phyloP scores from a whole-genome alignment of 2,113 vertebrate species.

The Onychostoma macrolepis region DNA sequence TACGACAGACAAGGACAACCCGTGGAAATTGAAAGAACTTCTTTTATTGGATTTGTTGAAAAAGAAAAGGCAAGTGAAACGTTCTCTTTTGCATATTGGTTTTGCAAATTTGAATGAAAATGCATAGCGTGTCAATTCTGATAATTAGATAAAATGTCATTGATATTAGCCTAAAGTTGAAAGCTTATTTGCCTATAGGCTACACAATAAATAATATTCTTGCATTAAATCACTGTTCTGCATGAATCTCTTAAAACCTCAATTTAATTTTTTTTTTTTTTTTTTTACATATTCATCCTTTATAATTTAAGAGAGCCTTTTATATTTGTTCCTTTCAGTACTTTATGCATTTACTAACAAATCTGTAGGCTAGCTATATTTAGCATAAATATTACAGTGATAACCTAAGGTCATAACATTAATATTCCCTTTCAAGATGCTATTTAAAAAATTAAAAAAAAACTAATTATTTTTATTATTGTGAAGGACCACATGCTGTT shows the following conservation, averaged over 20 bases:
- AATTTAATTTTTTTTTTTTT: background rate
- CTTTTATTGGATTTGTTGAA: constrained; percentile 96
- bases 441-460: no score
- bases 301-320: background rate
- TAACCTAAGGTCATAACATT: background rate
- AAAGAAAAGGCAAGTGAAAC: constrained; percentile 91
- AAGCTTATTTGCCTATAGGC: background rate
- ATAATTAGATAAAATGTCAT: background rate
- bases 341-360: background rate
- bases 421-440: background rate
- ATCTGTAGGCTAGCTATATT: background rate
- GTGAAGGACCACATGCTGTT: background rate
- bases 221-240: background rate
- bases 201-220: background rate
- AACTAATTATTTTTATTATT: background rate
- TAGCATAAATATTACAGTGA: background rate
- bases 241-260: background rate
- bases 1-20: constrained; percentile 98
- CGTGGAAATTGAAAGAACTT: constrained; percentile 97
- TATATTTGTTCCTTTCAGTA: background rate
- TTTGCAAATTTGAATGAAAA: background rate
- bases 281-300: background rate
- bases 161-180: background rate
- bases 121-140: background rate
- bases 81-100: background rate